These are phyloP conservation scores for Netelia inedita DNA, from an alignment of 2,888 invertebrate species.

Conservation along the genomic window DNA sequence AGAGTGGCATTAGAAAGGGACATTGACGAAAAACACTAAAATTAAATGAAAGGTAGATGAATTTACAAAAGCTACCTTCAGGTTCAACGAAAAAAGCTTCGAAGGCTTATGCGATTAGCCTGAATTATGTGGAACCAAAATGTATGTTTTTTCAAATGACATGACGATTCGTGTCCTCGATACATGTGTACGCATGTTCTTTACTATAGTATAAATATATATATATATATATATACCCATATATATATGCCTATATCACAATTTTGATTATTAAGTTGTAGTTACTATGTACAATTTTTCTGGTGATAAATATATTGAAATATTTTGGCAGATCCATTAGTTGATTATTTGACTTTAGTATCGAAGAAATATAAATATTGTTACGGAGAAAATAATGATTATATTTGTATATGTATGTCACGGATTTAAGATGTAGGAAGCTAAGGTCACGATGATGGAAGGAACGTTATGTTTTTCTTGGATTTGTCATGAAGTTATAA, in stretches of 20 bases:
- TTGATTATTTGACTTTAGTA: constrained; percentile 26
- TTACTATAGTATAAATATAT: constrained; percentile 67
- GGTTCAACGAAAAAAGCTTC: constrained; percentile 34
- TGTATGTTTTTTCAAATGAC: constrained; percentile 50
- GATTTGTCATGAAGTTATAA: no score
- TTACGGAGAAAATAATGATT: neutral
- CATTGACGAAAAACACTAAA: constrained; percentile 7
- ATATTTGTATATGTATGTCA: no score
- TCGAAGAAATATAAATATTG: neutral
- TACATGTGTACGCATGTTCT: constrained; percentile 49
- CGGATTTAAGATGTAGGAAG: no score
- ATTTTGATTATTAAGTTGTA: constrained; percentile 79
- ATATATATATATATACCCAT: constrained; percentile 71
- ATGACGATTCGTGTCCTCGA: constrained; percentile 48
- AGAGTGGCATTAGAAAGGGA: constrained; percentile 24
- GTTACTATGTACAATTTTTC: constrained; percentile 81
- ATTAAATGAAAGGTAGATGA: constrained; percentile 21
- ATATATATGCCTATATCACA: constrained; percentile 74
- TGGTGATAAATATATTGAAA: constrained; percentile 82
- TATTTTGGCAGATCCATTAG: constrained; percentile 80
- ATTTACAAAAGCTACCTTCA: constrained; percentile 26
- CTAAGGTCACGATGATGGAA: no score
- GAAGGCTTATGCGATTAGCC: constrained; percentile 48
- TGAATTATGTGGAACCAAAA: constrained; percentile 64
- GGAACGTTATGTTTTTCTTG: no score